Percentiles rank a stretch among this genome's conserved stretches.
These are phyloP conservation scores for Holothuria leucospilota DNA, from an alignment of 53 echinoderm and acorn worm species.

Conservation along the genomic window DNA sequence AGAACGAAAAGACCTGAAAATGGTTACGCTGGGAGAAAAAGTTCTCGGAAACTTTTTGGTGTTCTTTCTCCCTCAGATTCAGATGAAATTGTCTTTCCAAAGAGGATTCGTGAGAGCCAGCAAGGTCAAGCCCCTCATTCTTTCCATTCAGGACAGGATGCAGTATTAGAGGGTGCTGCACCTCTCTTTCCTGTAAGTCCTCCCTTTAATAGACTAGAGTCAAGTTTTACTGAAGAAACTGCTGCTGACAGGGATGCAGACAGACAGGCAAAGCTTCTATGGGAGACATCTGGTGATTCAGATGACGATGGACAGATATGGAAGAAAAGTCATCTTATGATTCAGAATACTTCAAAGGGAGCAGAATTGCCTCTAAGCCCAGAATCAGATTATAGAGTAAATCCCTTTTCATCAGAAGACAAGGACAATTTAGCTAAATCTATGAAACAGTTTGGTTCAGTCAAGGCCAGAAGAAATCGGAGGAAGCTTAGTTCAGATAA, in stretches of 20 bases:
- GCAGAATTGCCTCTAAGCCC: background rate
- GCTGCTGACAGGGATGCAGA: background rate
- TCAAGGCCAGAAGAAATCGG: slow-evolving; percentile 1
- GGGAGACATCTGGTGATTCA: background rate
- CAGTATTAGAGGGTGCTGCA: too few species aligned
- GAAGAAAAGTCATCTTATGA: background rate
- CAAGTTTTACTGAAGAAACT: too few species aligned
- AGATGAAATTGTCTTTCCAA: slow-evolving; percentile 24
- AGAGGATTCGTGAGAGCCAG: slow-evolving; percentile 5
- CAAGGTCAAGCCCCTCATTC: background rate
- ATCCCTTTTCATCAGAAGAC: background rate
- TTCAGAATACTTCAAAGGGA: background rate
- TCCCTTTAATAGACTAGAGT: too few species aligned
- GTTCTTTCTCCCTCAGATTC: background rate
- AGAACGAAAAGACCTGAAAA: slow-evolving; percentile 5
- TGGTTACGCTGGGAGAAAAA: background rate
- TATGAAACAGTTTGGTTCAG: slow-evolving; percentile 10
- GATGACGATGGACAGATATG: background rate
- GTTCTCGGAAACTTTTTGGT: background rate
- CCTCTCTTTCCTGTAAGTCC: too few species aligned
- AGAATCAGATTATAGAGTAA: background rate
- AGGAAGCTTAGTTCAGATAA: slow-evolving; percentile 16
- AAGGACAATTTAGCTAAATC: background rate
- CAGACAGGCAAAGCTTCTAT: background rate
- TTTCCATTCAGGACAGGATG: too few species aligned